phyloP scores from a whole-genome alignment of 2,888 invertebrate species.

The Epistrophella euchroma region DNA sequence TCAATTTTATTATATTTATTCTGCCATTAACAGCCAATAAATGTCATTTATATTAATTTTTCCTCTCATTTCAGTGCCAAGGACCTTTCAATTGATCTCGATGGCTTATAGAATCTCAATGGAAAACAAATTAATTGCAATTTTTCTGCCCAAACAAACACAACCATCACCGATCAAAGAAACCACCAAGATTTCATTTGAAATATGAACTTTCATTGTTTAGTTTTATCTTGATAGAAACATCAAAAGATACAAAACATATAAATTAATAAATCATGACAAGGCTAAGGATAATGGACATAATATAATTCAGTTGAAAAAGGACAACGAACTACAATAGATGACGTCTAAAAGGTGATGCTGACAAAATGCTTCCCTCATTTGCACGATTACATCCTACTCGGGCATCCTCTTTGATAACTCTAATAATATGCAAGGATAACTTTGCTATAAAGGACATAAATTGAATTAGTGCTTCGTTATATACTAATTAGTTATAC shows the following conservation, averaged over 20 bases:
- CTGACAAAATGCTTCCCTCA: constrained; percentile 43
- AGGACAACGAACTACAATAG: constrained; percentile 5
- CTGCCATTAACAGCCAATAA: constrained; percentile 14
- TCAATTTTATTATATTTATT: constrained; percentile 23
- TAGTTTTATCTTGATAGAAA: constrained; percentile 15
- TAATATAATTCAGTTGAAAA: constrained; percentile 13
- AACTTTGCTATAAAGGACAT: constrained; percentile 21
- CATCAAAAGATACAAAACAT: constrained; percentile 15
- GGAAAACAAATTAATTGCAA: constrained; percentile 56
- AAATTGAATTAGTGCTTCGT: constrained; percentile 54
- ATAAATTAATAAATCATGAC: constrained; percentile 51
- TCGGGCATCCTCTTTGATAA: constrained; percentile 26
- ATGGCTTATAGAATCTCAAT: constrained; percentile 25
- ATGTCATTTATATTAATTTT: constrained; percentile 4
- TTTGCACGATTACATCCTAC: constrained; percentile 2
- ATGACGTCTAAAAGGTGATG: constrained; percentile 15
- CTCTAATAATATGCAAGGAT: constrained; percentile 13
- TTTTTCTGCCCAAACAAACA: constrained; percentile 24
- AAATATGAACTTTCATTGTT: constrained; percentile 25
- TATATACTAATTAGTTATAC: constrained; percentile 25
- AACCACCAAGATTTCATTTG: neutral
- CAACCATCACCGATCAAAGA: constrained; percentile 15
- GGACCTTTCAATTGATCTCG: constrained; percentile 16
- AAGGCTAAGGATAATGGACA: constrained; percentile 57
- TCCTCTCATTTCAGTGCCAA: constrained; percentile 51